Conservation (phyloP, 2,888 invertebrate genomes). For the Pristionchus fissidentatus region DNA sequence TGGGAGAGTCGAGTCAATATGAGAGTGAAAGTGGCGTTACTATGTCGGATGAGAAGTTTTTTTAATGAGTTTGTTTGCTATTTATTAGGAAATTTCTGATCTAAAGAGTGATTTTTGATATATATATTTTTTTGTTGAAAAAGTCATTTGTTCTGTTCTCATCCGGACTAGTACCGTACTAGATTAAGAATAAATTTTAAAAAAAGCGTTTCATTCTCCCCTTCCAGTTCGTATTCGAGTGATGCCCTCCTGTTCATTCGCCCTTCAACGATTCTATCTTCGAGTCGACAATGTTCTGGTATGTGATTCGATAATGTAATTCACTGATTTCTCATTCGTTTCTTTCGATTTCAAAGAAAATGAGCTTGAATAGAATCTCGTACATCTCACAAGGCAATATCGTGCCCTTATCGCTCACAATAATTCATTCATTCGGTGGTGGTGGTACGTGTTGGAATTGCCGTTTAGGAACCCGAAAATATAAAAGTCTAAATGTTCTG, state of each 20-base stretch:
- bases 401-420: not conserved
- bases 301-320: constrained; percentile 36
- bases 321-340: too few relatives aligned
- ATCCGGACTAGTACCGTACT: not conserved
- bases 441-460: too few relatives aligned
- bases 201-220: constrained; percentile 85
- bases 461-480: too few relatives aligned
- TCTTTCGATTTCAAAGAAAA: too few relatives aligned
- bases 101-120: too few relatives aligned
- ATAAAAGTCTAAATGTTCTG: too few relatives aligned
- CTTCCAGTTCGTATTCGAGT: constrained; percentile 81
- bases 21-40: too few relatives aligned
- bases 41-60: too few relatives aligned
- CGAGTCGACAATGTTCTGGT: constrained; percentile 94
- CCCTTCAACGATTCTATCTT: constrained; percentile 90
- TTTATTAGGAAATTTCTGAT: not conserved
- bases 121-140: too few relatives aligned
- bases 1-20: too few relatives aligned
- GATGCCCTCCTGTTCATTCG: constrained; percentile 94
- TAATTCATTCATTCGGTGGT: not conserved
- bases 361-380: too few relatives aligned
- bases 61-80: not conserved
- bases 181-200: not conserved
- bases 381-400: not conserved
- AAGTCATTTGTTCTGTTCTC: too few relatives aligned